A percentile compares a stretch with the other conserved stretches of the same genome.
Evolutionary conservation across 2,113 vertebrate species (phyloP).

Genomic region (Tor tambroides): DNA sequence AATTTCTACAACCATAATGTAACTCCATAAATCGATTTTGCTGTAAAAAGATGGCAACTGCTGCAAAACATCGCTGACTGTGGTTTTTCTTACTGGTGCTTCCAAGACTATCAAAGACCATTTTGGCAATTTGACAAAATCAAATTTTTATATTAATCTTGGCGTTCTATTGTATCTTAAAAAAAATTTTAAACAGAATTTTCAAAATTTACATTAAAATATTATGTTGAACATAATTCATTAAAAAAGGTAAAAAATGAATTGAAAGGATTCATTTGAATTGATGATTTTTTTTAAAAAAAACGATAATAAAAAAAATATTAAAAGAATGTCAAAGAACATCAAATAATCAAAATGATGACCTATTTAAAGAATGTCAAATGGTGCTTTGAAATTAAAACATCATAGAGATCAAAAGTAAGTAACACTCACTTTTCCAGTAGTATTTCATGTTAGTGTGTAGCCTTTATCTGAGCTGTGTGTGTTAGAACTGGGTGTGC

Average conservation of each 20-base stretch:
- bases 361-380: background rate
- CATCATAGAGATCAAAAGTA: background rate
- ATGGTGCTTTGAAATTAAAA: background rate
- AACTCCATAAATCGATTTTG: no score
- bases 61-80: background rate
- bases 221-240: background rate
- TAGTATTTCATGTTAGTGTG: background rate
- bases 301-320: no score
- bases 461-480: slow-evolving; percentile 44
- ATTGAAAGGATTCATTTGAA: background rate
- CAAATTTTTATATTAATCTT: no score
- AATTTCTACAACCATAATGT: background rate
- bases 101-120: no score
- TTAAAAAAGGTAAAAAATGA: background rate
- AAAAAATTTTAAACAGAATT: background rate
- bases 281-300: no score
- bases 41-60: background rate
- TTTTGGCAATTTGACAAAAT: no score
- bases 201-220: background rate
- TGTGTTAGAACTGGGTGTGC: slow-evolving; percentile 62
- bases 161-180: no score
- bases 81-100: background rate
- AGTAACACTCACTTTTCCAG: background rate
- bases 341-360: background rate
- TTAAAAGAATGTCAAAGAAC: background rate